Evolutionary conservation across 2,888 invertebrate genomes (phyloP).

Genomic region (Heliconius ismenius): DNA sequence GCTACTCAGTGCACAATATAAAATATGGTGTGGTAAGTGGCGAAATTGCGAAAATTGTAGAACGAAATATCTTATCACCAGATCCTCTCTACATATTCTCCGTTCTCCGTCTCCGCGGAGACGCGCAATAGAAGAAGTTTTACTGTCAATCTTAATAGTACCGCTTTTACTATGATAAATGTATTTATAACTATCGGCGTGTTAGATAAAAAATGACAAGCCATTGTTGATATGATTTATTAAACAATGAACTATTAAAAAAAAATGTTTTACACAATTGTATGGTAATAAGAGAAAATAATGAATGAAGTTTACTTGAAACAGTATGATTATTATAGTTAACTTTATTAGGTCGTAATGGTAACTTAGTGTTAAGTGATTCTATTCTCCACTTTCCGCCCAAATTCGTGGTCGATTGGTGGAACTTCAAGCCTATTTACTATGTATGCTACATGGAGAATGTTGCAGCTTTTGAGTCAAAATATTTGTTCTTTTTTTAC

Average conservation of each 20-base stretch:
- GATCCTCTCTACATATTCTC: too few species aligned
- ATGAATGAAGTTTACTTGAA: constrained; percentile 12
- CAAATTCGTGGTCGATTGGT: too few species aligned
- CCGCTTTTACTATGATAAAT: background rate
- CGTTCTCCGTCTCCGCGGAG: background rate
- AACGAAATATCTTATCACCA: too few species aligned
- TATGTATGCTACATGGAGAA: too few species aligned
- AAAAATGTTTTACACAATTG: constrained; percentile 19
- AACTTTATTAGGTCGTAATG: background rate
- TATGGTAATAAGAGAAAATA: constrained; percentile 33
- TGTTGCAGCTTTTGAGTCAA: too few species aligned
- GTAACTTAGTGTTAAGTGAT: too few species aligned
- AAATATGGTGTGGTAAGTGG: too few species aligned
- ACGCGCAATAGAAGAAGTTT: background rate
- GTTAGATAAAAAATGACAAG: constrained; percentile 8
- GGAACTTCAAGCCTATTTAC: too few species aligned
- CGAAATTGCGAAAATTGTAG: too few species aligned
- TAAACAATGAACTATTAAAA: constrained; percentile 26
- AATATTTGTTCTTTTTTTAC: too few species aligned
- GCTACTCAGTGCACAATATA: too few species aligned
- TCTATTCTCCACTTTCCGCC: too few species aligned
- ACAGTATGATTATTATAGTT: background rate
- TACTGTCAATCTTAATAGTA: background rate
- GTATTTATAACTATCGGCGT: background rate
- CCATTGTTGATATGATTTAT: constrained; percentile 37